Conservation (phyloP, 2,797 vertebrate species). For the Distichodus sexfasciatus region DNA sequence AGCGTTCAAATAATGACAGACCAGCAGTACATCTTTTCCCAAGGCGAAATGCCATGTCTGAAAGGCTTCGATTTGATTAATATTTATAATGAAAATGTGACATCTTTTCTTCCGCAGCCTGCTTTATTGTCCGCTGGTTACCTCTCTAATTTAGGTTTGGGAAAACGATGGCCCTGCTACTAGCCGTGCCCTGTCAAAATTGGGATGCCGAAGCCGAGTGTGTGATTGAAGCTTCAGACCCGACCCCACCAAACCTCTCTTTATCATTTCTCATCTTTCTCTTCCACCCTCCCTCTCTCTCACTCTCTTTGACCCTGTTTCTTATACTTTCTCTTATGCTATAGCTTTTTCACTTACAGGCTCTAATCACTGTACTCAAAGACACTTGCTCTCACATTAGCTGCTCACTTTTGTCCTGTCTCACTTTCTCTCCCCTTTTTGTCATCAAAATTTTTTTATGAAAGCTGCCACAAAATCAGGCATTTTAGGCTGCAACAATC, state of each 20-base stretch:
- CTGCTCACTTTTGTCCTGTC: not conserved
- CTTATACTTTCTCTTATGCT: not conserved
- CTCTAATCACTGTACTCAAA: constrained; percentile 6
- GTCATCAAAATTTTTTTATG: not conserved
- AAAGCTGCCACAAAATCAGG: too few relatives aligned
- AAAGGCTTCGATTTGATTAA: constrained; percentile 75
- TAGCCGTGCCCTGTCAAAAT: constrained; percentile 37
- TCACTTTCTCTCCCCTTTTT: not conserved
- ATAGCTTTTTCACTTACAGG: constrained; percentile 8
- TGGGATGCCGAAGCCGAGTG: constrained; percentile 17
- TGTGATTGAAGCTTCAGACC: constrained; percentile 17
- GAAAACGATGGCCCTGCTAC: constrained; percentile 38
- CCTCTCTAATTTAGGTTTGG: constrained; percentile 59
- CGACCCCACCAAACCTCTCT: constrained; percentile 11
- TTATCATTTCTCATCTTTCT: constrained; percentile 14
- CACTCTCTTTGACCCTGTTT: not conserved
- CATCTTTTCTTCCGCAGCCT: constrained; percentile 61
- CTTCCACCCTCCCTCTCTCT: not conserved
- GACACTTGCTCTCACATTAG: constrained; percentile 2
- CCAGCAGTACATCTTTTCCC: constrained; percentile 69
- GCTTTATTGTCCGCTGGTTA: constrained; percentile 68
- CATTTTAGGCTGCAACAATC: too few relatives aligned
- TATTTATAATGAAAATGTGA: constrained; percentile 69
- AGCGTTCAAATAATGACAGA: constrained; percentile 70
- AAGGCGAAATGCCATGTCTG: constrained; percentile 73